A percentile compares a stretch with the other conserved stretches of the same genome.
Evolutionary conservation across 2,888 invertebrate species (phyloP).

Genomic region (Hofmannophila pseudospretella): DNA sequence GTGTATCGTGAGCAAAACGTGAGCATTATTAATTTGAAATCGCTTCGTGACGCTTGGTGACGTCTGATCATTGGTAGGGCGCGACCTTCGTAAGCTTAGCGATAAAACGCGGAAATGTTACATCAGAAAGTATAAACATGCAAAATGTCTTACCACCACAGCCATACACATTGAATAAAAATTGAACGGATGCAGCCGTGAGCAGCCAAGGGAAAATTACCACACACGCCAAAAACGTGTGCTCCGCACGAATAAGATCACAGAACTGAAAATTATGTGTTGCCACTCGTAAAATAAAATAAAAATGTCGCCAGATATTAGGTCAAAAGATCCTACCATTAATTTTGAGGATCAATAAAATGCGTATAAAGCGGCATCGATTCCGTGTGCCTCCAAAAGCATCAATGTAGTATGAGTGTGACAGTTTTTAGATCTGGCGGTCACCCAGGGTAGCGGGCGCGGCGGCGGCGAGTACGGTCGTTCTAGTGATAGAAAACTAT

Average conservation of each 20-base stretch:
- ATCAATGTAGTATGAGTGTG: too few relatives aligned
- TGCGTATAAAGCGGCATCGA: too few relatives aligned
- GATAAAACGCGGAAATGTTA: conserved; percentile 6
- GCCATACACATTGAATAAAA: conserved; percentile 90
- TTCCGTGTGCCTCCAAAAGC: too few relatives aligned
- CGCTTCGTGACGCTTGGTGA: conserved; percentile 53
- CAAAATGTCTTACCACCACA: conserved; percentile 83
- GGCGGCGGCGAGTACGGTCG: too few relatives aligned
- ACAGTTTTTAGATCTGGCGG: too few relatives aligned
- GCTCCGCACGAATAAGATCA: conserved; percentile 63
- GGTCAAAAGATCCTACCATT: too few relatives aligned
- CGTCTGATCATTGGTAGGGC: conserved; percentile 29
- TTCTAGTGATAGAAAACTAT: too few relatives aligned
- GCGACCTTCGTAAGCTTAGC: not conserved
- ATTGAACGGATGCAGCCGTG: conserved; percentile 79
- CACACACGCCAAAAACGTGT: conserved; percentile 73
- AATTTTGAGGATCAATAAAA: too few relatives aligned
- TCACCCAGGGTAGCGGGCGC: too few relatives aligned
- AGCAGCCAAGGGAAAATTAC: conserved; percentile 65
- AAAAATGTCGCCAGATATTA: not conserved
- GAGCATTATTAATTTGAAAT: conserved; percentile 37
- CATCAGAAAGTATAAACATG: conserved; percentile 15
- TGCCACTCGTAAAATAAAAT: conserved; percentile 7
- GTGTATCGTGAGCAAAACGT: conserved; percentile 27
- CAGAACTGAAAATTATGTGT: conserved; percentile 37